Evolutionary conservation across 1,140 invertebrate genomes (phyloP).

Genomic region (Stenopsyche tienmushanensis): DNA sequence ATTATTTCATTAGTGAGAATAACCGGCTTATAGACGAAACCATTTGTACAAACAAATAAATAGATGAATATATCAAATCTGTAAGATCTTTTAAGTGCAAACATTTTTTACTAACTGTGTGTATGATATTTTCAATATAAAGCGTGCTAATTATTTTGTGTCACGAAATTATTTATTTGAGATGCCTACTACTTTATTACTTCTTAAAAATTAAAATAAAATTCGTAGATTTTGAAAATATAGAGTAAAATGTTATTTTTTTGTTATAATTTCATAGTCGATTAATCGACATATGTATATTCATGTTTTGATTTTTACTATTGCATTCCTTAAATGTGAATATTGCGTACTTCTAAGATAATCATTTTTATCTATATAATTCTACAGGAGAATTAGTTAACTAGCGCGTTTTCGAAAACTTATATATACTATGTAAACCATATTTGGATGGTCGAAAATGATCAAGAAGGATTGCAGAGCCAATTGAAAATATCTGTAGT

Average conservation of each 20-base stretch:
- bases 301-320: too few species aligned
- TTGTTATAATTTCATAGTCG: too few species aligned
- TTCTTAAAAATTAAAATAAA: background rate
- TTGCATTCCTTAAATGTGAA: too few species aligned
- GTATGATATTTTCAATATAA: background rate
- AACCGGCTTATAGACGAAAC: background rate
- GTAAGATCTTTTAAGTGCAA: background rate
- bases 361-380: too few species aligned
- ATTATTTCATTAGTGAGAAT: slow-evolving; percentile 22
- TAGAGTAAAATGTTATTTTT: background rate
- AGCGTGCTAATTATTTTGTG: background rate
- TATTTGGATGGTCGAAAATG: too few species aligned
- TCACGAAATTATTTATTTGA: background rate
- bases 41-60: background rate
- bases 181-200: background rate
- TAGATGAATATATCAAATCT: background rate
- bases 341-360: too few species aligned
- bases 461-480: too few species aligned
- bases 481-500: too few species aligned
- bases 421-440: too few species aligned
- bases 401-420: too few species aligned
- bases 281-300: too few species aligned
- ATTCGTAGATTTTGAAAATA: background rate
- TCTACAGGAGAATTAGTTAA: too few species aligned
- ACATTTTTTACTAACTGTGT: background rate